phyloP scores from a whole-genome alignment of 2,888 invertebrate species.

The Aphodius granarius region DNA sequence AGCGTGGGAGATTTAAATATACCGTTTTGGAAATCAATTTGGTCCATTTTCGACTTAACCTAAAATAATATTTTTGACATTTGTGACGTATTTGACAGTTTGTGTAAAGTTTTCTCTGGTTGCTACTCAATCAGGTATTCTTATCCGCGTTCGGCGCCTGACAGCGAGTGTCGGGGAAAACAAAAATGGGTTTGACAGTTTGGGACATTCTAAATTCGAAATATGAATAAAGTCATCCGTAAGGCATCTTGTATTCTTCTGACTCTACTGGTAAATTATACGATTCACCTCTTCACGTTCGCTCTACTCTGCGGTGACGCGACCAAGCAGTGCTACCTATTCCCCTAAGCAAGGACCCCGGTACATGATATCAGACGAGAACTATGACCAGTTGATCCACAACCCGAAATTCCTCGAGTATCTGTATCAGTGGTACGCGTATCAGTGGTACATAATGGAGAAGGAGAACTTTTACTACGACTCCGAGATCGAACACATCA shows the following conservation, averaged over 20 bases:
- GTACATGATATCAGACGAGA: neutral
- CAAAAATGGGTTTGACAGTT: constrained; percentile 30
- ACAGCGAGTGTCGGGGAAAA: constrained; percentile 5
- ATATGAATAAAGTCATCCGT: constrained; percentile 40
- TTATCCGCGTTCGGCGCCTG: neutral
- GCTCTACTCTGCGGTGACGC: constrained; percentile 38
- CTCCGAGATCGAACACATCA: constrained; percentile 46
- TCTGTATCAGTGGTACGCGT: constrained; percentile 3
- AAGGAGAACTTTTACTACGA: constrained; percentile 39
- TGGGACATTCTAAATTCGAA: constrained; percentile 39
- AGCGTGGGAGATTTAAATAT: too few relatives aligned
- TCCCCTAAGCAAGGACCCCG: constrained; percentile 28
- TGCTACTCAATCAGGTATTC: neutral
- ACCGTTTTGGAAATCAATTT: too few relatives aligned
- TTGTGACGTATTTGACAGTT: neutral
- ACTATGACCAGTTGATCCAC: neutral
- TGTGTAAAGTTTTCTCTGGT: neutral
- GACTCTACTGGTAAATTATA: constrained; percentile 42
- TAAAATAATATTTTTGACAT: neutral
- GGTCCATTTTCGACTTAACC: too few relatives aligned
- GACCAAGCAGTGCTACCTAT: constrained; percentile 36
- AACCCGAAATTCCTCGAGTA: neutral
- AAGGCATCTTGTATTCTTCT: constrained; percentile 36
- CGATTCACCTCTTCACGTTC: constrained; percentile 41
- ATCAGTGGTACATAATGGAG: constrained; percentile 7